Evolutionary conservation across 2,888 invertebrate species (phyloP), one percentile per base, ranked within the genome.

Genomic region (Pristionchus maxplancki): DNA sequence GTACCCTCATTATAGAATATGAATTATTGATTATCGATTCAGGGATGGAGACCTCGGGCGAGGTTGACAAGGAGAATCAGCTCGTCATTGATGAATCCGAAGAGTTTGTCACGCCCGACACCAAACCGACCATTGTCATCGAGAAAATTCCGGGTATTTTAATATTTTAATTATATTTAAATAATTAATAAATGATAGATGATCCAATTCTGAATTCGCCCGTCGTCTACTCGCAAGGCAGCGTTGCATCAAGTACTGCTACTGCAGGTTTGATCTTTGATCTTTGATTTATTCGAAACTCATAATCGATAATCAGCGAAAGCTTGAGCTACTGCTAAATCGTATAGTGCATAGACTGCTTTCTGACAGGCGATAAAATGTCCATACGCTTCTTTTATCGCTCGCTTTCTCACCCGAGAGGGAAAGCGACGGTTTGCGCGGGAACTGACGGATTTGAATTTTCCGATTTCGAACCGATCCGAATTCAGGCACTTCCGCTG

Each of bases 201-300:
- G 78, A 78, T 28, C 78, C 78, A 0, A n/a, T 78, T 17, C 78
- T 78, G 13, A 20, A 40, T 5, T 78, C 78, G n/a, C 78, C 78
- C 13, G n/a, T 78, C 44, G 34, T 78, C 48, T 44, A 28, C 78
- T 78, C 78, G 0, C 78, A 78, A 20, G 44, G 78, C 34, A 74
- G 71, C 40, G 40, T 74, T 4, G 78, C 44, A 9, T 40, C 78
- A 13, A 74, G 74, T 40, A 44, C 44, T 13, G 78, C 78, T 1
- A 78, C 78, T 48, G 78, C 78, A n/a, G 78, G 78, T 78, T 44
- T 48, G 78, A 40, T 74, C 53, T 20, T 64, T 64, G 64, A 58
- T 58, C 58, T 53, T 64, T 58, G 58, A 58, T 58, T n/a, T n/a
- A n/a, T n/a, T n/a, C n/a, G n/a, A n/a, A n/a, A n/a, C 31, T 64